These are phyloP conservation scores for Prolemur simus DNA, from an alignment of 2,113 vertebrate genomes.

Conservation along the genomic window DNA sequence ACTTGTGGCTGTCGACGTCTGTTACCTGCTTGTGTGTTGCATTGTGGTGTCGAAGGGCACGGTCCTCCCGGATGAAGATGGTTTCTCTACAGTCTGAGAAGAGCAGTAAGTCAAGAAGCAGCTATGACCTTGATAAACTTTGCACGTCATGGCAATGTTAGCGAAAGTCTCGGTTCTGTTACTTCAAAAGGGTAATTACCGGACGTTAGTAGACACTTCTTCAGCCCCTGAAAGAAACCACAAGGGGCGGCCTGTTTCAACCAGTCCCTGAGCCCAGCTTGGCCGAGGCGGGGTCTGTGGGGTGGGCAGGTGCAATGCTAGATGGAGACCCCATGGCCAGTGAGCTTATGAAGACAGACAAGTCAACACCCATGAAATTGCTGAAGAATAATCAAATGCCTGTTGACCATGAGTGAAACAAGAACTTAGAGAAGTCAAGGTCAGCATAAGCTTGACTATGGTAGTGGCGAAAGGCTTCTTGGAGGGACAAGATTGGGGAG, in stretches of 20 bases:
- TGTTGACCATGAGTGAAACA: too few relatives aligned
- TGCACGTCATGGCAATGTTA: too few relatives aligned
- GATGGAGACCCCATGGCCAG: not conserved
- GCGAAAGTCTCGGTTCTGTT: not conserved
- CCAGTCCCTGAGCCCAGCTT: not conserved
- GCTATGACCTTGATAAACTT: not conserved
- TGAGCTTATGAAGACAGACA: not conserved
- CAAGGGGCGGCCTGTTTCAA: accelerated
- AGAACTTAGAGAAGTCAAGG: accelerated
- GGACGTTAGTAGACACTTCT: too few relatives aligned
- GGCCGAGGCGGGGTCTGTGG: too few relatives aligned
- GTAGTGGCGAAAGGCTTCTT: not conserved
- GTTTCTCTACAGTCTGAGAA: too few relatives aligned
- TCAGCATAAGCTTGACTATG: accelerated
- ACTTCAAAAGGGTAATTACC: too few relatives aligned
- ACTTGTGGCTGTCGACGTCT: accelerated
- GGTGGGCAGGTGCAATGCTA: not conserved
- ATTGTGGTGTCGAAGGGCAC: not conserved
- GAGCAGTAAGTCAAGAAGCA: not conserved
- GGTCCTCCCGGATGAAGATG: not conserved
- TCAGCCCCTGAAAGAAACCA: not conserved
- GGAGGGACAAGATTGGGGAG: not conserved
- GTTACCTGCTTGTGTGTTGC: not conserved
- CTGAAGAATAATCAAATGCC: not conserved
- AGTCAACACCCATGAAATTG: not conserved